phyloP scores from a whole-genome alignment of 37 sponge, comb jelly and placozoan genomes.

The Bolinopsis microptera region DNA sequence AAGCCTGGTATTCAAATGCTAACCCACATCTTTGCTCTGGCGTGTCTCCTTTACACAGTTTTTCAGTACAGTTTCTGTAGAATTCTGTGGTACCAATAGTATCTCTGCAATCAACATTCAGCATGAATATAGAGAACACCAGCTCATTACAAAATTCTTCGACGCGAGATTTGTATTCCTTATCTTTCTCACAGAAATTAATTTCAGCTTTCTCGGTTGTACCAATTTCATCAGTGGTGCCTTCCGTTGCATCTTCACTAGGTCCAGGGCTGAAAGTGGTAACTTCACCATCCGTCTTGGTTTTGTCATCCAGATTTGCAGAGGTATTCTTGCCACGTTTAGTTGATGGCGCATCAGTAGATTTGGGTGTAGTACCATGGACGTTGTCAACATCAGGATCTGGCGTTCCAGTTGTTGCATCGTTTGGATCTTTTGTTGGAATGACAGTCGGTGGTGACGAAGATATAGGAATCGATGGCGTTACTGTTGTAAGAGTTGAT shows the following conservation, averaged over 20 bases:
- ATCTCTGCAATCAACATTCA: neutral
- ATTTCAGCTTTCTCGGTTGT: neutral
- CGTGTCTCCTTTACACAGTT: neutral
- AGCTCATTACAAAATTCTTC: neutral
- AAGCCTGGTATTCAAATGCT: neutral
- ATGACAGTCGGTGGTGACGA: neutral
- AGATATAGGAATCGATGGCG: neutral
- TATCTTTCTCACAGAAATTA: neutral
- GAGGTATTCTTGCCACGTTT: no score
- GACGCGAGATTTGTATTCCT: neutral
- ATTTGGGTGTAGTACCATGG: neutral
- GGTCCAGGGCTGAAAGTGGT: no score
- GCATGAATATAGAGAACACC: neutral
- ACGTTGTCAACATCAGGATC: neutral
- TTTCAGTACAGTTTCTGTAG: neutral
- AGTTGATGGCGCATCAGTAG: no score
- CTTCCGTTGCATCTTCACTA: neutral
- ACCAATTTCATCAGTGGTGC: neutral
- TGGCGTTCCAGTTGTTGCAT: neutral
- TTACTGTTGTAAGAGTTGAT: neutral
- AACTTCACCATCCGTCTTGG: no score
- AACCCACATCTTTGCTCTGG: neutral
- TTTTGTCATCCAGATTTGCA: no score
- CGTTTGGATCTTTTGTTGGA: neutral
- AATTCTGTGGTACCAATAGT: neutral